Percentiles rank a stretch among this genome's conserved stretches.
Evolutionary conservation across 35 echinoderm and acorn worm species (phyloP).

Genomic region (Holothuria glaberrima): DNA sequence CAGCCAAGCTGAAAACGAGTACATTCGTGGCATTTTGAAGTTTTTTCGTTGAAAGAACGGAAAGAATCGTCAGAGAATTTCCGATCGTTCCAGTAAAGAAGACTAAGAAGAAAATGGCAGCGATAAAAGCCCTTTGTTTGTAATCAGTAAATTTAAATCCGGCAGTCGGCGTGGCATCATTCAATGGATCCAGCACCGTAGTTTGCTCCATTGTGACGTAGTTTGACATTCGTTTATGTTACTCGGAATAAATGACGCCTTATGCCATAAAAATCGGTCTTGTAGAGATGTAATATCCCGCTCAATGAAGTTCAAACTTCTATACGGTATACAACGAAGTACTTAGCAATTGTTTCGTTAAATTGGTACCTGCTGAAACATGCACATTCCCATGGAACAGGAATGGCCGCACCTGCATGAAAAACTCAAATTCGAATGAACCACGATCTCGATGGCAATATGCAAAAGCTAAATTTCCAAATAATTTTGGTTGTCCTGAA

Average conservation of each 20-base stretch:
- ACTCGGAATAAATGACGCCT: background rate
- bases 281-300: background rate
- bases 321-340: too few relatives aligned
- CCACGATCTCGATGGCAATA: too few relatives aligned
- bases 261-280: background rate
- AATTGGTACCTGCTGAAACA: too few relatives aligned
- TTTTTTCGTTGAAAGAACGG: constrained; percentile 47
- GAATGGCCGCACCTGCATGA: too few relatives aligned
- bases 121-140: constrained; percentile 34
- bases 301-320: too few relatives aligned
- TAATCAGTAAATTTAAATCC: constrained; percentile 35
- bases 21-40: constrained; percentile 71
- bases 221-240: background rate
- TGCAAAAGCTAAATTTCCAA: too few relatives aligned
- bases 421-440: too few relatives aligned
- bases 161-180: background rate
- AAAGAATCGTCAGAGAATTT: constrained; percentile 67
- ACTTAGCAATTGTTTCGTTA: too few relatives aligned
- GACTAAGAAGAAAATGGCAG: constrained; percentile 9
- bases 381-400: too few relatives aligned
- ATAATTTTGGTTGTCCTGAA: too few relatives aligned
- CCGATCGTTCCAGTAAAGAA: constrained; percentile 61
- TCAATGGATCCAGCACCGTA: background rate
- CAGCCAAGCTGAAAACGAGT: constrained; percentile 68
- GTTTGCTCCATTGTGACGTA: background rate